Conservation (phyloP, 2,888 invertebrate species). For the Cosmia trapezina region DNA sequence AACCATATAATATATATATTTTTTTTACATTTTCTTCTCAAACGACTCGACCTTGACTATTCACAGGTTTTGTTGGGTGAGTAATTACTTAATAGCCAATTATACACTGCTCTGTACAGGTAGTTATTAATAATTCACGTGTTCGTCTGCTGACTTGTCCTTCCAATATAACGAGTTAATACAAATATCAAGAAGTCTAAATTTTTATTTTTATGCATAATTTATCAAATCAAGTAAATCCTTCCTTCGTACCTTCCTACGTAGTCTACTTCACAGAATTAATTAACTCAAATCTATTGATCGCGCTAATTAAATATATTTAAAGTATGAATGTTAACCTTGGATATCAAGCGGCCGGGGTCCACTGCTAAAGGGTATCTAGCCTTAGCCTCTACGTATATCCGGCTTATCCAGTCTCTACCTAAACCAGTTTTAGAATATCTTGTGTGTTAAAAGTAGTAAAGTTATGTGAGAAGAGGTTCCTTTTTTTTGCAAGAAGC, state of each 20-base stretch:
- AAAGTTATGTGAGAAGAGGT: background rate
- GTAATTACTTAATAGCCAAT: conserved; percentile 37
- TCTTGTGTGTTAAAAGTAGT: background rate
- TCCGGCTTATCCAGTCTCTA: background rate
- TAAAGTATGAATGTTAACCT: conserved; percentile 3
- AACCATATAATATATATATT: background rate
- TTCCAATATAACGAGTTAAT: conserved; percentile 10
- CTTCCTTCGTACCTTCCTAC: background rate
- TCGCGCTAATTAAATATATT: background rate
- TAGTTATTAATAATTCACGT: conserved; percentile 27
- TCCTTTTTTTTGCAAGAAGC: background rate
- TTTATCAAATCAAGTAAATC: background rate
- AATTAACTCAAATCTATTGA: background rate
- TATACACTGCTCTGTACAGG: conserved; percentile 36
- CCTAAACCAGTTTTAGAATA: conserved; percentile 14
- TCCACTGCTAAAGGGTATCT: background rate
- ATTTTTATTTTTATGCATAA: conserved; percentile 2
- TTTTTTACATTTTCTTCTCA: conserved; percentile 1
- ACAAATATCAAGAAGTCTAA: conserved; percentile 4
- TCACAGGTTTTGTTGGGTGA: conserved; percentile 9
- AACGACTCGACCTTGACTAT: conserved; percentile 46
- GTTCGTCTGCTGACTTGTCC: conserved; percentile 14
- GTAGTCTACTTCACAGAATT: background rate
- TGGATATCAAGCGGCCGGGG: background rate
- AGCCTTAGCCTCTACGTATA: background rate